Evolutionary conservation across 1,140 invertebrate genomes (phyloP), one percentile per base, ranked within the genome.

Genomic region (Babylonia areolata): DNA sequence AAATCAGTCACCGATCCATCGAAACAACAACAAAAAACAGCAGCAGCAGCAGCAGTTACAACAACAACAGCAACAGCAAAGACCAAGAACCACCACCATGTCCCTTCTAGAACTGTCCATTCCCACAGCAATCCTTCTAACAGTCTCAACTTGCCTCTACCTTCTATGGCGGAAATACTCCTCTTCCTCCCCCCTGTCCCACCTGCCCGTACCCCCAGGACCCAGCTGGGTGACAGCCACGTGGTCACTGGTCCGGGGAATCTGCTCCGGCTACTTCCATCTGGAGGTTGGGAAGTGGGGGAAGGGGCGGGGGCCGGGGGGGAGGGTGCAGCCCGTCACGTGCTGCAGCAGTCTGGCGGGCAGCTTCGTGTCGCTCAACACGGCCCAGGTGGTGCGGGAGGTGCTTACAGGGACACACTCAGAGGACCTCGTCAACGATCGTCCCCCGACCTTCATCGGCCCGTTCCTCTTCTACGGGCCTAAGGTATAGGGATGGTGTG

Each of bases 361-460:
- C 23, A 23, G 2, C 11, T 81, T 86, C 42, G 80, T 86, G 80
- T 81, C 80, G 23, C n/a, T 86, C 58, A 86, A 86, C 81, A 39
- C 11, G 12, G 51, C 81, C 1, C 69, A 83, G n/a, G n/a, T 83
- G 80, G 81, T 86, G 20, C n/a, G 85, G 39, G 80, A 86, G 80
- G 80, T 77, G 3, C 42, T 82, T 11, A 54, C 58, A 17, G 79
- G 39, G 11, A 58, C 31, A 1, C 28, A 75, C 9, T 54, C 51
- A 1, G 71, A 73, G 46, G 79, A 58, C 12, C 28, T 86, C 33
- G 69, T 71, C 64, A 81, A 75, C 64, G 85, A 82, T 40, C 33
- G 85, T 17, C 85, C 85, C 31, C 35, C 54, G 23, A 81, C 85
- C 17, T 86, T 86, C 71, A 73, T 83, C 31, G 85, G 85, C 5